Base-by-base conservation (phyloP, 2,113 vertebrate genomes). In the Struthidea cinerea region DNA sequence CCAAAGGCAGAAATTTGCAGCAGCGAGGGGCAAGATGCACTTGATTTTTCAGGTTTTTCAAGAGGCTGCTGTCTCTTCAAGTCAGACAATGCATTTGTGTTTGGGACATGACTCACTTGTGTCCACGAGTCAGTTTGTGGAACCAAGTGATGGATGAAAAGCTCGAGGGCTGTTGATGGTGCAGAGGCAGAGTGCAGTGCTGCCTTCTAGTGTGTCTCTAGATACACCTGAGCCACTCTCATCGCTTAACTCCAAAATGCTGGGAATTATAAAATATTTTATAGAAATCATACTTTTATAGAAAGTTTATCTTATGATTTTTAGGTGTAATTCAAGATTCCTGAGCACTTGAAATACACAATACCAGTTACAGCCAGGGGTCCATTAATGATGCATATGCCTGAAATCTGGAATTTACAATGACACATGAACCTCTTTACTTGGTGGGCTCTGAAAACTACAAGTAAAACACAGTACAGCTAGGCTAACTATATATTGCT, bases 81-180 rank as follows among this genome's bases (percentile, higher is more conserved):
- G n/a, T 26, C 5, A 4, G 1, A 10, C 26, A 84, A n/a, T 2
- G 21, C 3, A 2, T 22, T 32, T 55, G 21, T 42, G 24, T 50
- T 14, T 67, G 17, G 53, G 37, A 42, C 27, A 44, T 37, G 46
- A 60, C 27, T 77, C 46, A 19, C 41, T 61, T 57, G 37, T 11
- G 10, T 33, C 27, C 41, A 44, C 0, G 0, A 63, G 57, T 15
- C 41, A 35, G 16, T 35, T 24, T 77, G 60, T 39, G 47, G 42
- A 87, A 82, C 19, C 24, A n/a, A 49, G 50, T 1, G 16, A 50
- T 33, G 16, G 28, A 41, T 37, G 30, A 69, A 35, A 68, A 85
- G 24, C 50, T 65, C 46, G 41, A 27, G 28, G n/a, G 11, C 2
- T 67, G 30, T 27, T 44, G 55, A n/a, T 1, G 3, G 49, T 12